Percentiles rank a stretch among this genome's conserved stretches.
Evolutionary conservation across 2,113 vertebrate genomes (phyloP).

Genomic region (Poeciliopsis retropinna): DNA sequence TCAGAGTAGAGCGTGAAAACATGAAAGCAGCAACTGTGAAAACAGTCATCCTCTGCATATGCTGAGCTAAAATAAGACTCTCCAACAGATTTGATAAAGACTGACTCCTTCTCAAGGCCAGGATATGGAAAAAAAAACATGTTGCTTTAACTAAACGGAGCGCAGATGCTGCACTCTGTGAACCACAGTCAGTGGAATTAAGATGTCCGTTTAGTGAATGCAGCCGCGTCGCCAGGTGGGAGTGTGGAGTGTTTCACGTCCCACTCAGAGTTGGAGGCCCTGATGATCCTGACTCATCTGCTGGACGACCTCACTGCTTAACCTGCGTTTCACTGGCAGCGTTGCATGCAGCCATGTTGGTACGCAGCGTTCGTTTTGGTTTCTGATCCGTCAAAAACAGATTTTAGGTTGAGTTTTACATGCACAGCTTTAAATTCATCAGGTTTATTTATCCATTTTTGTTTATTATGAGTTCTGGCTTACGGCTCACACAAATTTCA

Average conservation of each 20-base stretch:
- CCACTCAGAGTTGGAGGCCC: slow-evolving; percentile 37
- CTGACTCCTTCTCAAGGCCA: slow-evolving; percentile 2
- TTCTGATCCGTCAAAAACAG: neutral
- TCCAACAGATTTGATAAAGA: slow-evolving; percentile 5
- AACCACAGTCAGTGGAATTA: slow-evolving; percentile 29
- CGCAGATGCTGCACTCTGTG: slow-evolving; percentile 7
- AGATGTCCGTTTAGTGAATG: slow-evolving; percentile 21
- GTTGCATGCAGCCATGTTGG: neutral
- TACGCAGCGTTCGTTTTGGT: neutral
- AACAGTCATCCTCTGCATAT: slow-evolving; percentile 61
- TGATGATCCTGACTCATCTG: slow-evolving; percentile 51
- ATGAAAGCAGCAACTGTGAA: slow-evolving; percentile 55
- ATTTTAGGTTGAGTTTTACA: too few relatives aligned
- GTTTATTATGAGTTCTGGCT: too few relatives aligned
- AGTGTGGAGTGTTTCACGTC: slow-evolving; percentile 11
- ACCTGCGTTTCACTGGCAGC: slow-evolving; percentile 3
- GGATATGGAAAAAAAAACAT: neutral
- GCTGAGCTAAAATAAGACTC: slow-evolving; percentile 52
- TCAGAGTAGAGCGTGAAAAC: slow-evolving; percentile 49
- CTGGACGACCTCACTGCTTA: slow-evolving; percentile 3
- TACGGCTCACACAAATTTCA: too few relatives aligned
- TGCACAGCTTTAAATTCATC: too few relatives aligned
- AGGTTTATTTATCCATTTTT: neutral
- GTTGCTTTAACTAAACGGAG: neutral
- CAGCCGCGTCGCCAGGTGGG: slow-evolving; percentile 38